These are phyloP conservation scores for Engraulis encrasicolus DNA, from an alignment of 2,113 vertebrate species.

Conservation along the genomic window DNA sequence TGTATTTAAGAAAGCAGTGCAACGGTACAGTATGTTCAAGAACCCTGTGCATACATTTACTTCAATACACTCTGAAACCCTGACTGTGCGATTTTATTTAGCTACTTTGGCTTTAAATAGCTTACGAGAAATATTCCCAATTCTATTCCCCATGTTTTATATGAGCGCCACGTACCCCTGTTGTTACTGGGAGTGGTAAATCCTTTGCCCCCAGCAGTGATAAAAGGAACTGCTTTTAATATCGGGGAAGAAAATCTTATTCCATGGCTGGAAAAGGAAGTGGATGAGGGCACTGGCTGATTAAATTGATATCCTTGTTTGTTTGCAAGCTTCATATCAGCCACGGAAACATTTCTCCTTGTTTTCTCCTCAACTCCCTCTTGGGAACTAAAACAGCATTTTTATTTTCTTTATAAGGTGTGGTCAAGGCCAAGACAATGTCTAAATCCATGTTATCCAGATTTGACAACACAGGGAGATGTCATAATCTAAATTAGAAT, in stretches of 20 bases:
- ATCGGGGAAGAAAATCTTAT: not conserved
- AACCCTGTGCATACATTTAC: constrained; percentile 6
- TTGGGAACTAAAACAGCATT: not conserved
- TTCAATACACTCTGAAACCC: not conserved
- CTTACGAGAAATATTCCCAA: not conserved
- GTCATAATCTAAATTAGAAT: not conserved
- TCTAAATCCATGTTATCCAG: not conserved
- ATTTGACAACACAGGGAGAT: not conserved
- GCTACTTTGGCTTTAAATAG: not conserved
- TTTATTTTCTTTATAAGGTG: not conserved
- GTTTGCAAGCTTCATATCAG: not conserved
- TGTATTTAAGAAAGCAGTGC: too few species aligned
- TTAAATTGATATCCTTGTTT: constrained; percentile 7
- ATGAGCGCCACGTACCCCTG: not conserved
- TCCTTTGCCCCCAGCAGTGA: constrained; percentile 6
- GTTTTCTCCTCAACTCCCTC: not conserved
- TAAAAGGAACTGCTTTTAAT: constrained; percentile 11
- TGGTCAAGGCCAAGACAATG: not conserved
- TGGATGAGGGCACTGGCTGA: not conserved
- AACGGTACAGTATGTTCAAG: too few species aligned
- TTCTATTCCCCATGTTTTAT: not conserved
- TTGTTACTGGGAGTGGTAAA: not conserved
- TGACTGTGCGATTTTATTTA: not conserved
- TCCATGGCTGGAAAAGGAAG: not conserved
- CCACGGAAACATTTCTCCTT: not conserved